Evolutionary conservation across 2,113 vertebrate genomes (phyloP).

Genomic region (Acrocephalus arundinaceus): DNA sequence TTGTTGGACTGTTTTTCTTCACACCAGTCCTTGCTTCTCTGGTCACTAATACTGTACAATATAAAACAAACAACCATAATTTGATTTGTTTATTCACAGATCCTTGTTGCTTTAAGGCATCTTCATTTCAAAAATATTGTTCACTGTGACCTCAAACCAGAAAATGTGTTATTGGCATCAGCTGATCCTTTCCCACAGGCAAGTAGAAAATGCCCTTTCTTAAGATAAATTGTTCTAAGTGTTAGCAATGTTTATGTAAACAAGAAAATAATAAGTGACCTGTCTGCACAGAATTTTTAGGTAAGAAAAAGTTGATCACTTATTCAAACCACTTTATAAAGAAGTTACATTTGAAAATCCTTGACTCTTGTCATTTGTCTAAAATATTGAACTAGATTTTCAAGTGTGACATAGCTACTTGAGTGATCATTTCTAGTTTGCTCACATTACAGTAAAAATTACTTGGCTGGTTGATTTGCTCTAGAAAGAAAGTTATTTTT

Average conservation of each 20-base stretch:
- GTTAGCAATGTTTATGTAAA: neutral
- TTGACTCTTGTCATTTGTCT: neutral
- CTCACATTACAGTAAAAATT: neutral
- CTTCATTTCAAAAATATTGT: slow-evolving; percentile 99
- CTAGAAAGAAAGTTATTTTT: neutral
- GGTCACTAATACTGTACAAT: neutral
- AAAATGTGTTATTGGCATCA: slow-evolving; percentile 94
- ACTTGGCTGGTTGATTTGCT: neutral
- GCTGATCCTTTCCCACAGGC: slow-evolving; percentile 95
- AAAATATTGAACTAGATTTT: neutral
- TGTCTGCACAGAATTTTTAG: neutral
- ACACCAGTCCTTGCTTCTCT: neutral
- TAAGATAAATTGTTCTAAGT: neutral
- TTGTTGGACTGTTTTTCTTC: neutral
- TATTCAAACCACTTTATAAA: neutral
- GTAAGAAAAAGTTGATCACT: neutral
- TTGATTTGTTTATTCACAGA: slow-evolving; percentile 75
- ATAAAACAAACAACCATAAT: neutral
- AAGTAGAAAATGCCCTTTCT: slow-evolving; percentile 36
- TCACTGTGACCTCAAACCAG: slow-evolving; percentile 97
- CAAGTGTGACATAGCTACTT: neutral
- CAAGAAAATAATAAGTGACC: neutral
- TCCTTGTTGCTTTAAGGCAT: slow-evolving; percentile 92
- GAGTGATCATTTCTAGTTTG: neutral
- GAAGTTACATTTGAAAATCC: neutral